A percentile compares a stretch with the other conserved stretches of the same genome.
phyloP scores from a whole-genome alignment of 1,140 invertebrate genomes.

The Berghia stephanieae region DNA sequence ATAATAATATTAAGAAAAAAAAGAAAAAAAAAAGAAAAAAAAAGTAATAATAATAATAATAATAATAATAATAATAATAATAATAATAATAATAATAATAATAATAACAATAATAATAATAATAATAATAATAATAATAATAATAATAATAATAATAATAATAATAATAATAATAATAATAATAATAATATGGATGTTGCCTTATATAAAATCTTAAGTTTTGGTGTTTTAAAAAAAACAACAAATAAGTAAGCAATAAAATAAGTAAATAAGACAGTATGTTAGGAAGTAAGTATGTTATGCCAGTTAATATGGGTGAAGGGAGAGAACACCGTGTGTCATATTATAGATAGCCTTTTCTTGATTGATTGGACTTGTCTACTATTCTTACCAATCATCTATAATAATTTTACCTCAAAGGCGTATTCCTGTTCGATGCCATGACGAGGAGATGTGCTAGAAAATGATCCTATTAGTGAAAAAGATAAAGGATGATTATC shows the following conservation, averaged over 20 bases:
- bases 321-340: neutral
- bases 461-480: slow-evolving; percentile 4
- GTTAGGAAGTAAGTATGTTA: no score
- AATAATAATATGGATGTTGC: no score
- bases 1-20: neutral
- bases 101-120: no score
- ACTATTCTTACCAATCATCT: neutral
- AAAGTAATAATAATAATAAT: neutral
- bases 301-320: neutral
- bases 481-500: neutral
- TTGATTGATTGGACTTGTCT: neutral
- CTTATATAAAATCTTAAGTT: no score
- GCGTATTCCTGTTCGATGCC: slow-evolving; percentile 32
- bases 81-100: no score
- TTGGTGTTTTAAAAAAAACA: no score
- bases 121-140: no score
- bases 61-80: no score
- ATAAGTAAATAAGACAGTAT: no score
- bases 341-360: neutral
- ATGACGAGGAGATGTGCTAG: neutral
- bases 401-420: slow-evolving; percentile 16
- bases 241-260: no score
- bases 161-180: no score
- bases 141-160: no score
- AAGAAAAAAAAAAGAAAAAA: neutral